These are phyloP conservation scores for Luperina nickerlii DNA, from an alignment of 2,888 invertebrate genomes.

Conservation along the genomic window DNA sequence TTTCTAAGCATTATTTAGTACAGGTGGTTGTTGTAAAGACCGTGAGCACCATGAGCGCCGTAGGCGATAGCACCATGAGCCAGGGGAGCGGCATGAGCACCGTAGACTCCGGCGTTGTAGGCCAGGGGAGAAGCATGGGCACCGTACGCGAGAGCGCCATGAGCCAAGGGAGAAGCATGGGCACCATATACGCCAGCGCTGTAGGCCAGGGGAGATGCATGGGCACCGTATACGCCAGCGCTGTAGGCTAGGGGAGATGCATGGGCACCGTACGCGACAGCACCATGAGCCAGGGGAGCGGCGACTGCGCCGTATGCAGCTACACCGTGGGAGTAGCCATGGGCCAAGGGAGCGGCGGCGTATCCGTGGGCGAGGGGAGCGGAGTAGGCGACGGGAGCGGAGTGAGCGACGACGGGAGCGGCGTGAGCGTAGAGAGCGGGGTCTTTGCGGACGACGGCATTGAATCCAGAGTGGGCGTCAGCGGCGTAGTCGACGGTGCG, in stretches of 20 bases:
- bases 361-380: slow-evolving; percentile 66
- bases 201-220: slow-evolving; percentile 51
- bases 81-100: slow-evolving; percentile 55
- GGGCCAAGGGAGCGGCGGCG: slow-evolving; percentile 67
- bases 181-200: slow-evolving; percentile 34
- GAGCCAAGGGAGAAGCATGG: slow-evolving; percentile 24
- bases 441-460: slow-evolving; percentile 89
- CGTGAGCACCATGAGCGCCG: slow-evolving; percentile 56
- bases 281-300: slow-evolving; percentile 47
- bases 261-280: slow-evolving; percentile 29
- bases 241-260: slow-evolving; percentile 31
- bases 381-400: slow-evolving; percentile 64
- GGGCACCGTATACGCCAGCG: slow-evolving; percentile 32
- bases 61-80: slow-evolving; percentile 57
- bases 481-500: slow-evolving; percentile 91
- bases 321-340: slow-evolving; percentile 35
- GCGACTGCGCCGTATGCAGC: slow-evolving; percentile 53
- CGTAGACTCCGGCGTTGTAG: slow-evolving; percentile 54
- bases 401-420: slow-evolving; percentile 73
- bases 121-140: slow-evolving; percentile 39
- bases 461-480: slow-evolving; percentile 89
- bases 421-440: slow-evolving; percentile 78
- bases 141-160: slow-evolving; percentile 24
- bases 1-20: slow-evolving; percentile 68
- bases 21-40: slow-evolving; percentile 60